Percentiles rank a stretch among this genome's conserved stretches.
Conservation (phyloP, 2,113 vertebrate genomes). For the Ictalurus punctatus region DNA sequence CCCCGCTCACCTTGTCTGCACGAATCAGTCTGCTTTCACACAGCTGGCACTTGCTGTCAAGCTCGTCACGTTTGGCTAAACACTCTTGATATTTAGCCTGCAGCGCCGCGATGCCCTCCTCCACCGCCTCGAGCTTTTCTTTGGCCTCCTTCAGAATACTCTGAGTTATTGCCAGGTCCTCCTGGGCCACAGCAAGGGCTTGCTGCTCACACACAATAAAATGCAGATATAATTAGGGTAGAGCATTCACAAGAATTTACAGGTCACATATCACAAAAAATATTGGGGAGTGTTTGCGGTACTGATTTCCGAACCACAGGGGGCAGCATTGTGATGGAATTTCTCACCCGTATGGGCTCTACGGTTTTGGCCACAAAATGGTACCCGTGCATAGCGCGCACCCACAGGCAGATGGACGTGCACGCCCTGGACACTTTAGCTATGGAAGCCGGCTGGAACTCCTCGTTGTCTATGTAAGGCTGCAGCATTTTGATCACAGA, state of each 20-base stretch:
- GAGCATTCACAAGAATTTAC: not conserved
- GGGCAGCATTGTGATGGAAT: conserved; percentile 7
- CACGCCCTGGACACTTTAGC: conserved; percentile 91
- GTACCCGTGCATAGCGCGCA: conserved; percentile 88
- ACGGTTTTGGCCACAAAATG: conserved; percentile 84
- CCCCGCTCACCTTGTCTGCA: conserved; percentile 76
- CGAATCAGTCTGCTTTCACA: conserved; percentile 79
- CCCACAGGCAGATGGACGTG: conserved; percentile 94
- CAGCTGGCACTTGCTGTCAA: conserved; percentile 83
- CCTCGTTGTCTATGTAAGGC: conserved; percentile 88
- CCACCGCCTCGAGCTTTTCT: conserved; percentile 71
- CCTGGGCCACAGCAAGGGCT: conserved; percentile 81
- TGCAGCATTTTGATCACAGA: conserved; percentile 81
- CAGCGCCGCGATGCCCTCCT: conserved; percentile 77
- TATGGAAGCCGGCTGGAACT: conserved; percentile 86
- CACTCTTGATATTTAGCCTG: conserved; percentile 82
- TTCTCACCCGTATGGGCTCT: conserved; percentile 85
- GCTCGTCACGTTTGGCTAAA: conserved; percentile 82
- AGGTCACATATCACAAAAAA: not conserved
- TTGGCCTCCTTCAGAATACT: conserved; percentile 80
- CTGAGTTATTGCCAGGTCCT: conserved; percentile 81
- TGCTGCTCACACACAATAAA: conserved; percentile 63
- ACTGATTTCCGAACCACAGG: not conserved
- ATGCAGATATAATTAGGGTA: not conserved
- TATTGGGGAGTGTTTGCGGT: not conserved